Conservation (phyloP, 2,888 invertebrate species). For the Euzophera pinguis region DNA sequence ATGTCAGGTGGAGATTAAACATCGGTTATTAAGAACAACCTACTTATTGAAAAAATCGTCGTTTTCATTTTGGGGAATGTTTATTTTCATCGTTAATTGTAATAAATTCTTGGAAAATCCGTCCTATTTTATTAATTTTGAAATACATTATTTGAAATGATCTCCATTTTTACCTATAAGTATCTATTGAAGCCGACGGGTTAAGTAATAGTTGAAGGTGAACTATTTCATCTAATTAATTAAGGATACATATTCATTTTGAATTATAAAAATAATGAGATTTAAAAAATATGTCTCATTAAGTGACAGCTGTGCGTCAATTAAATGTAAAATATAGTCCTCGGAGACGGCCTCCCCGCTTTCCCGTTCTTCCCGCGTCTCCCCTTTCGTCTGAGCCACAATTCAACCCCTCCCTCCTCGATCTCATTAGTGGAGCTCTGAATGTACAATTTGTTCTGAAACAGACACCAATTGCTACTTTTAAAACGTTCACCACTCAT, state of each 20-base stretch:
- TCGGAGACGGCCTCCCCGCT: slow-evolving; percentile 44
- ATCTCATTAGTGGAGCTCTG: slow-evolving; percentile 71
- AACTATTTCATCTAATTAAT: too few species aligned
- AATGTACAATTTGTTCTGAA: slow-evolving; percentile 75
- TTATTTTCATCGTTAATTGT: slow-evolving; percentile 19
- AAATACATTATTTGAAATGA: too few species aligned
- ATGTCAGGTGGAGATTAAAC: slow-evolving; percentile 32
- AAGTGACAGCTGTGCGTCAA: slow-evolving; percentile 76
- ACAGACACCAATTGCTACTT: slow-evolving; percentile 71
- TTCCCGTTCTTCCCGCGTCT: slow-evolving; percentile 26
- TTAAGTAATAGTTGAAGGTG: too few species aligned
- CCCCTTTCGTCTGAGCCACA: slow-evolving; percentile 37
- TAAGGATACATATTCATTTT: background rate
- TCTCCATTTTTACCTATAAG: too few species aligned
- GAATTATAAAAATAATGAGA: slow-evolving; percentile 19
- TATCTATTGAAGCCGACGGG: too few species aligned
- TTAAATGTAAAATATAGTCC: slow-evolving; percentile 77
- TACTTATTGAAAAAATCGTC: slow-evolving; percentile 16
- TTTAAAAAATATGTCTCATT: slow-evolving; percentile 61
- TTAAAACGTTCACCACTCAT: slow-evolving; percentile 59
- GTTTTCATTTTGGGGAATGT: slow-evolving; percentile 14
- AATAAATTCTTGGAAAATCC: slow-evolving; percentile 11
- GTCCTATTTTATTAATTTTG: background rate
- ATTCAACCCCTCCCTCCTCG: slow-evolving; percentile 49
- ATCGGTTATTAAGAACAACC: slow-evolving; percentile 21